Evolutionary conservation across 2,888 invertebrate species (phyloP), one percentile per base, ranked within the genome.

Genomic region (Heliconius ismenius): DNA sequence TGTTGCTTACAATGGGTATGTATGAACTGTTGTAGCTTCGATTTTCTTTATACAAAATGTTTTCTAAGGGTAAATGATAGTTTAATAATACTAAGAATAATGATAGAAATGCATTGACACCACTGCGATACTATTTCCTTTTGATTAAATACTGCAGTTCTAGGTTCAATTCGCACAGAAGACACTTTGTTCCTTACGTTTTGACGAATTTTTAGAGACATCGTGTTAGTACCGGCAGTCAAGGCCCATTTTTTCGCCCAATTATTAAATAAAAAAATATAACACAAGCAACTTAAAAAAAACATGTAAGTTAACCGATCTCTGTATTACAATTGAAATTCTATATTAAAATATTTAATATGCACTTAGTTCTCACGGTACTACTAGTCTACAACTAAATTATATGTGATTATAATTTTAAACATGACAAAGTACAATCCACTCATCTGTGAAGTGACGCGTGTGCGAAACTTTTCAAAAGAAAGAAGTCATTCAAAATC

Each of bases 351-450:
- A 62, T 21, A 32, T 36, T n/a, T 65, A 65, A 36, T 36, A 65
- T 11, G 36, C 24, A 2, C n/a, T 13, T 13, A 63, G 64, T 79
- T 79, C 79, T 76, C 79, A 79, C 79, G 79, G 58, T 72, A 76
- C 65, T 68, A 62, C 58, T 58, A 36, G 60, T 21, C 65, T 74
- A 54, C 64, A 26, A 36, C 64, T 24, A 70, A 74, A 75, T 75
- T 85, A 67, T 67, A 67, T 67, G 84, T 86, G 86, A 88, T 86
- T 86, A 85, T 87, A 89, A 86, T 88, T 90, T 86, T 90, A 91
- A 92, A 91, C 88, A 90, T 91, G 92, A 93, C 87, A 91, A 92
- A 93, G 90, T 89, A 88, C 87, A 90, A 92, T 91, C 91, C 88
- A 88, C 86, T 93, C 92, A 91, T 87, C 88, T 88, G 89, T 91